These are phyloP conservation scores for Drosophila stalkeri DNA, from an alignment of 2,888 invertebrate genomes.

Conservation along the genomic window DNA sequence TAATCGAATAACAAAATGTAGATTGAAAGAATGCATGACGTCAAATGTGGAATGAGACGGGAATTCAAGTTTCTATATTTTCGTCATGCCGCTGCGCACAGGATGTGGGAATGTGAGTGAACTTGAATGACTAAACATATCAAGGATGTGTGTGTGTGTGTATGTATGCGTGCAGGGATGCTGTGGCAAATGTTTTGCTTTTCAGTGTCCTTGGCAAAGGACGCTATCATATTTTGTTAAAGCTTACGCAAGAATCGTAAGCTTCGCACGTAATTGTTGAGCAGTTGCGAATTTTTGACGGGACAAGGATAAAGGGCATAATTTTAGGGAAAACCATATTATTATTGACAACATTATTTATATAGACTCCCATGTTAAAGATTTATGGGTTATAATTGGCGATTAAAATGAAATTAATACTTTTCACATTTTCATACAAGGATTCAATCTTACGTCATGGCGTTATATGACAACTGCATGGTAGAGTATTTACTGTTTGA, in stretches of 20 bases:
- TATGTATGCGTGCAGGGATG: slow-evolving; percentile 47
- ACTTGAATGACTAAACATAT: background rate
- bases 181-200: slow-evolving; percentile 32
- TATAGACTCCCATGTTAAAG: background rate
- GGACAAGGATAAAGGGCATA: background rate
- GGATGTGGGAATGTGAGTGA: slow-evolving; percentile 12
- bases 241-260: slow-evolving; percentile 68
- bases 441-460: background rate
- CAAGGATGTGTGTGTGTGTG: background rate
- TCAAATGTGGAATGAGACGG: slow-evolving; percentile 28
- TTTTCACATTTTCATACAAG: background rate
- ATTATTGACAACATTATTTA: background rate
- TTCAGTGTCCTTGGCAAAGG: slow-evolving; percentile 69
- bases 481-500: background rate
- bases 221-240: slow-evolving; percentile 53
- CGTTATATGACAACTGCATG: background rate
- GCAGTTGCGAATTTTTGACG: background rate
- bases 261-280: slow-evolving; percentile 27
- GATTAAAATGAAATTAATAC: slow-evolving; percentile 2
- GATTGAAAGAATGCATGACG: slow-evolving; percentile 45
- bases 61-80: slow-evolving; percentile 18
- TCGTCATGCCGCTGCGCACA: slow-evolving; percentile 15
- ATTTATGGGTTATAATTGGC: background rate
- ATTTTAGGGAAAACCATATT: background rate
- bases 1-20: slow-evolving; percentile 38